A percentile compares a stretch with the other conserved stretches of the same genome.
Evolutionary conservation across 2,888 invertebrate species (phyloP).

Genomic region (Thecocarcelia acutangulata): DNA sequence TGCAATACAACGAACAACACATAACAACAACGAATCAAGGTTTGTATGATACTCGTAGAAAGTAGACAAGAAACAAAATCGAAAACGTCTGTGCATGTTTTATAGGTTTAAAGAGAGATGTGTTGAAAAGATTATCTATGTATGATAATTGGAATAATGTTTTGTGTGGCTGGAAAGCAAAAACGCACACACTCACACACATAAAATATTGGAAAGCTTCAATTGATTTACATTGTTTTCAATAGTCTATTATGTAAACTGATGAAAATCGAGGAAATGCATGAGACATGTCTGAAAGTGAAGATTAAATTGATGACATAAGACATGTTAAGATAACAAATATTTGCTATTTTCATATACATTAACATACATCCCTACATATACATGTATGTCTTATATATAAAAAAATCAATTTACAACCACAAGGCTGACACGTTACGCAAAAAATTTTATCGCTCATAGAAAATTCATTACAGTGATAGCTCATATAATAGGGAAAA

Average conservation of each 20-base stretch:
- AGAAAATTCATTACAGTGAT: not conserved
- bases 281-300: slow-evolving; percentile 65
- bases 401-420: too few species aligned
- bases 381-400: too few species aligned
- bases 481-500: too few species aligned
- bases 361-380: too few species aligned
- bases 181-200: not conserved
- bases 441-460: too few species aligned
- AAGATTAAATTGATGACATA: slow-evolving; percentile 42
- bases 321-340: slow-evolving; percentile 17
- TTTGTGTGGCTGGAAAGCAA: not conserved
- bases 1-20: too few species aligned
- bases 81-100: not conserved
- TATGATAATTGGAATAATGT: slow-evolving; percentile 58
- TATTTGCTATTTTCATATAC: not conserved
- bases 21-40: not conserved
- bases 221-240: slow-evolving; percentile 44
- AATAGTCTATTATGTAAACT: slow-evolving; percentile 47
- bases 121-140: slow-evolving; percentile 60
- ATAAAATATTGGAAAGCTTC: slow-evolving; percentile 49
- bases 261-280: slow-evolving; percentile 58
- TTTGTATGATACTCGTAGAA: not conserved
- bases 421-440: too few species aligned
- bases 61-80: not conserved
- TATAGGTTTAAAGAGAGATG: slow-evolving; percentile 36